These are phyloP conservation scores for Oryzias celebensis DNA, from an alignment of 2,113 vertebrate species.

Conservation along the genomic window DNA sequence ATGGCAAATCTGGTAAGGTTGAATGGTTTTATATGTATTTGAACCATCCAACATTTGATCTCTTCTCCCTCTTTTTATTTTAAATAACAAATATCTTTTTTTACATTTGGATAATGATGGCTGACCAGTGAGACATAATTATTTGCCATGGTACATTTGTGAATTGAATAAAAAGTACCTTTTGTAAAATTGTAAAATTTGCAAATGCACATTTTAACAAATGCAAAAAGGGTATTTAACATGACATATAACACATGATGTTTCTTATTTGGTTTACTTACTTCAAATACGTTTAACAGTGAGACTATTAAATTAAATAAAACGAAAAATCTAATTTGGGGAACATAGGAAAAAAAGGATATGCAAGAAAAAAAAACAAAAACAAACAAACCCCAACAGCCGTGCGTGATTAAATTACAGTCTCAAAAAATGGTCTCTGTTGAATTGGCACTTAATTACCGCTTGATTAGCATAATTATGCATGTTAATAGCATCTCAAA, in stretches of 20 bases:
- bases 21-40: too few species aligned
- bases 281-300: slow-evolving; percentile 42
- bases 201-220: neutral
- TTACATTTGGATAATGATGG: too few species aligned
- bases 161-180: too few species aligned
- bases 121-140: neutral
- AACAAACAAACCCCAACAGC: slow-evolving; percentile 84
- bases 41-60: too few species aligned
- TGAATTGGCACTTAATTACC: slow-evolving; percentile 99
- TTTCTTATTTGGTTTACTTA: slow-evolving; percentile 42
- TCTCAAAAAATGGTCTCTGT: slow-evolving; percentile 92
- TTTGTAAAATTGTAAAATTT: neutral
- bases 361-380: slow-evolving; percentile 52
- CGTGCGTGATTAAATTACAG: slow-evolving; percentile 94
- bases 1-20: too few species aligned
- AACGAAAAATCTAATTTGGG: slow-evolving; percentile 57
- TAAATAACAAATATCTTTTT: neutral
- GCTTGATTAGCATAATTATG: slow-evolving; percentile 99
- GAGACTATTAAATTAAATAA: slow-evolving; percentile 41
- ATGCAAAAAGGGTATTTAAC: neutral
- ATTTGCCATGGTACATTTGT: neutral
- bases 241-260: neutral
- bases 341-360: slow-evolving; percentile 59
- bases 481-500: slow-evolving; percentile 99
- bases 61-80: neutral